Percentiles rank a stretch among this genome's conserved stretches.
Conservation (phyloP, 92 coral and sea anemone genomes). For the Heliopora coerulea region DNA sequence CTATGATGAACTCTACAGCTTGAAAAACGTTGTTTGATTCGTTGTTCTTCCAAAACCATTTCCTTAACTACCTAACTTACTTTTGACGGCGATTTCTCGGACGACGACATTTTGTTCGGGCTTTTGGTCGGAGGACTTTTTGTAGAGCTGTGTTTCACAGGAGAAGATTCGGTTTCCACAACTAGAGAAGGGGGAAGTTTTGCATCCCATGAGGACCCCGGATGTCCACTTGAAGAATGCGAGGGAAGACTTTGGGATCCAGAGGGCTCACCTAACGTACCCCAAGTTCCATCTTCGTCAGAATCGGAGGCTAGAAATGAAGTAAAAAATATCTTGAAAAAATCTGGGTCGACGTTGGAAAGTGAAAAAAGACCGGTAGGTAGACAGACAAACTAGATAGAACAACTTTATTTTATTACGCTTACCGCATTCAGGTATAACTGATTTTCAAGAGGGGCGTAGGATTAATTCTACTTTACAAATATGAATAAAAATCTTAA, state of each 20-base stretch:
- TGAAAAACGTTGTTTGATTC: not conserved
- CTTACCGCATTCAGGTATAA: too few species aligned
- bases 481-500: too few species aligned
- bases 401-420: too few species aligned
- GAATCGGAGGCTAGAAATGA: conserved; percentile 1
- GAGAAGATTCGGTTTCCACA: conserved; percentile 60
- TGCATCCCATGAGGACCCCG: conserved; percentile 69
- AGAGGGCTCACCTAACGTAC: conserved; percentile 21
- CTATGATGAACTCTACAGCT: not conserved
- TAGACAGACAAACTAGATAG: not conserved
- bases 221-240: conserved; percentile 31
- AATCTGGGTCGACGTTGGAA: not conserved
- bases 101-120: conserved; percentile 43
- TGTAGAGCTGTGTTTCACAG: conserved; percentile 63
- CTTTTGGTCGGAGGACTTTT: conserved; percentile 25
- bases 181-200: conserved; percentile 70
- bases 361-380: conserved; percentile 10
- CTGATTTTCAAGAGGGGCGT: too few species aligned
- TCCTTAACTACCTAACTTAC: conserved; percentile 46
- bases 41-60: too few species aligned
- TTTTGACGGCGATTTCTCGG: conserved; percentile 71
- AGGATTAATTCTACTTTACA: too few species aligned
- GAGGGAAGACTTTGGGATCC: conserved; percentile 31
- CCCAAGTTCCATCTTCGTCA: conserved; percentile 47
- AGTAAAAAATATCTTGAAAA: not conserved